Evolutionary conservation across 1,140 invertebrate species (phyloP).

Genomic region (Heliconius nattereri): DNA sequence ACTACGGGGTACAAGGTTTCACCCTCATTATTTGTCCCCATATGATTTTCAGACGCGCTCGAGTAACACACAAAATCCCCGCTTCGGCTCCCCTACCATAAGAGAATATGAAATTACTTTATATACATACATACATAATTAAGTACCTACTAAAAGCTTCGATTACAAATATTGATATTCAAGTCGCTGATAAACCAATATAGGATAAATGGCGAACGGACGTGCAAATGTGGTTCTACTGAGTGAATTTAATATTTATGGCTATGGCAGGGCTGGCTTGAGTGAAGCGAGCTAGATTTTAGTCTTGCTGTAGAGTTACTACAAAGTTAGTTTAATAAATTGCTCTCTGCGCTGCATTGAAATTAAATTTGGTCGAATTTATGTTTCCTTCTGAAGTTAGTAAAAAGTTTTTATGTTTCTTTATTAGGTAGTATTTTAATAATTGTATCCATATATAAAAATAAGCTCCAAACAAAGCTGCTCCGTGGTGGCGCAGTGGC

Average conservation of each 20-base stretch:
- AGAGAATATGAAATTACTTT: too few species aligned
- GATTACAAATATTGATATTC: constrained; percentile 4
- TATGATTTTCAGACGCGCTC: too few species aligned
- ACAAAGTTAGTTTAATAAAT: constrained; percentile 7
- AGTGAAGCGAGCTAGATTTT: not conserved
- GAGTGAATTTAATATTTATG: constrained; percentile 1
- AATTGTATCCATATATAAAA: too few species aligned
- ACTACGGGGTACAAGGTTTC: too few species aligned
- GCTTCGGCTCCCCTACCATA: too few species aligned
- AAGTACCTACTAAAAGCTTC: not conserved
- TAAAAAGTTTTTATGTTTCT: not conserved
- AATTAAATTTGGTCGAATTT: not conserved
- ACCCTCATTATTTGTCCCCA: too few species aligned
- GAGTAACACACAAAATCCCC: too few species aligned
- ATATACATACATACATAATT: not conserved
- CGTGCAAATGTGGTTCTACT: constrained; percentile 5
- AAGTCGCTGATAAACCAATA: constrained; percentile 6
- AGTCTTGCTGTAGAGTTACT: not conserved
- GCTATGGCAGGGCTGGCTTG: not conserved
- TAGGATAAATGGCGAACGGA: constrained; percentile 7
- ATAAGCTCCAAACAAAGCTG: too few species aligned
- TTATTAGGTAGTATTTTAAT: too few species aligned
- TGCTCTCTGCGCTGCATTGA: constrained; percentile 3
- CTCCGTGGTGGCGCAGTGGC: too few species aligned
- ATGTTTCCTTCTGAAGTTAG: not conserved